These are phyloP conservation scores for Pyrrhosoma nymphula DNA, from an alignment of 2,888 invertebrate species.

Conservation along the genomic window DNA sequence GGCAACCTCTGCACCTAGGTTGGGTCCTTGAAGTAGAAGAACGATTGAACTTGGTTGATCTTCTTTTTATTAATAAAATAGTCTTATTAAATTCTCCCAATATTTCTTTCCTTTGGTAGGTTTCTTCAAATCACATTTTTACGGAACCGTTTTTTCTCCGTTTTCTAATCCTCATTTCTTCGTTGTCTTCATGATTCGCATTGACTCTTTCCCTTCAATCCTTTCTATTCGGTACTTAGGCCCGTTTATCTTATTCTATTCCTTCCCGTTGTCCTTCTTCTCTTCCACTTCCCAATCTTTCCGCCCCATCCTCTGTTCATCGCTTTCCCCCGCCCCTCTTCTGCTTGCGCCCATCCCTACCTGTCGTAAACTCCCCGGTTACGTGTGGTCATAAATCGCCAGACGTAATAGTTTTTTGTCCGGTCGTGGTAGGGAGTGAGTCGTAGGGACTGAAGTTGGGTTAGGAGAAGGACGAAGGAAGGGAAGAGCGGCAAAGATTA, in stretches of 20 bases:
- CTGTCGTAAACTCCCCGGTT: constrained; percentile 65
- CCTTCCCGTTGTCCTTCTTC: not conserved
- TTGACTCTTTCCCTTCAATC: not conserved
- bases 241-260: not conserved
- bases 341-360: constrained; percentile 54
- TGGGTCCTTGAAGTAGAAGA: not conserved
- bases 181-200: not conserved
- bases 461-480: not conserved
- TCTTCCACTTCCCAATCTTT: not conserved
- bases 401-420: constrained; percentile 66
- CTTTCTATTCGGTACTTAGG: not conserved
- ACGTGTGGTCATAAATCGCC: constrained; percentile 65
- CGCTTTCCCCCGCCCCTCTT: not conserved
- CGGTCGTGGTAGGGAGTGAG: constrained; percentile 44
- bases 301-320: not conserved
- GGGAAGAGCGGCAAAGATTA: constrained; percentile 23
- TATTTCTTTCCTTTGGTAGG: not conserved
- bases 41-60: not conserved
- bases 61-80: not conserved
- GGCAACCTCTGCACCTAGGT: not conserved
- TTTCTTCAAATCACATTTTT: not conserved
- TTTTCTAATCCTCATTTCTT: not conserved
- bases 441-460: constrained; percentile 25
- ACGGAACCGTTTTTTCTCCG: not conserved
- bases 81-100: not conserved